phyloP scores from a whole-genome alignment of 2,888 invertebrate genomes.

The Luperina testacea region DNA sequence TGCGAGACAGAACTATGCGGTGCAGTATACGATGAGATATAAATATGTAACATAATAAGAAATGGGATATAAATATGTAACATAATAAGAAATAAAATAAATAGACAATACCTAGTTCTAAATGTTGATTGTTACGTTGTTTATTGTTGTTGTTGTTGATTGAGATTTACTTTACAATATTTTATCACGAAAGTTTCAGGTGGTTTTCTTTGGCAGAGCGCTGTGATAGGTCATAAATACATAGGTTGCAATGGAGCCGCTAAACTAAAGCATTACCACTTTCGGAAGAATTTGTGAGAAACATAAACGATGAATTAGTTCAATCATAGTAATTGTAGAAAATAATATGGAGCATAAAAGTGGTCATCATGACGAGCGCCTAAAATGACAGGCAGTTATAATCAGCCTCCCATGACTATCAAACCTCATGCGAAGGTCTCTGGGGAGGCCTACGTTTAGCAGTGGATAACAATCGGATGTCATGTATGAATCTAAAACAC shows the following conservation, averaged over 20 bases:
- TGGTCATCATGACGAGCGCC: neutral
- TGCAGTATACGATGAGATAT: too few species aligned
- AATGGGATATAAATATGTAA: too few species aligned
- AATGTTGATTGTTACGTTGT: too few species aligned
- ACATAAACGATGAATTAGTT: neutral
- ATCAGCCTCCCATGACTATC: neutral
- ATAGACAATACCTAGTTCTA: too few species aligned
- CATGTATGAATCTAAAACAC: slow-evolving; percentile 5
- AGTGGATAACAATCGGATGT: neutral
- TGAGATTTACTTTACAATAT: neutral
- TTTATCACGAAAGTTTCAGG: neutral
- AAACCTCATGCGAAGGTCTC: neutral
- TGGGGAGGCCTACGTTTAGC: neutral
- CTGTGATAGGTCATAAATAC: neutral
- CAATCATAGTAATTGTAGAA: neutral
- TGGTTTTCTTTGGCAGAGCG: neutral
- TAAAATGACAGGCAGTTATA: neutral
- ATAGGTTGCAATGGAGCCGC: neutral
- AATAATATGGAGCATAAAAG: neutral
- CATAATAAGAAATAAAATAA: too few species aligned
- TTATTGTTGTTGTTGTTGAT: too few species aligned
- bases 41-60: too few species aligned
- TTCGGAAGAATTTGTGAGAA: neutral
- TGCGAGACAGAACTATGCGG: too few species aligned
- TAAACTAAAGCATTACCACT: neutral